Base-by-base conservation (phyloP, 2,888 invertebrate species). In the Phoenoteleia sp. region DNA sequence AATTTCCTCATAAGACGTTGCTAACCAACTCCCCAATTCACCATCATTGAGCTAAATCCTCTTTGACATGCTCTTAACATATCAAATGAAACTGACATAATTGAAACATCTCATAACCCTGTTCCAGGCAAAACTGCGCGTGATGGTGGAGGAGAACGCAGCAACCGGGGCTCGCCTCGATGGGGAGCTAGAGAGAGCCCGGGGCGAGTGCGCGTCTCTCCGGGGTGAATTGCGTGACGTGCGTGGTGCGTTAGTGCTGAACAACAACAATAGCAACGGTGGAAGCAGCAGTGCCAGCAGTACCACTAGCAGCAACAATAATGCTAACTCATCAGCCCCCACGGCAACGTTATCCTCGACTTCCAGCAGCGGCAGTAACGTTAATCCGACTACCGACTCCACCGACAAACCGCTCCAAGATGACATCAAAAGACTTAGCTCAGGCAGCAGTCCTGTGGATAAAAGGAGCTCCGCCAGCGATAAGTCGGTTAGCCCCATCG, bases 111-210 rank as follows among this genome's bases (percentile, higher is more conserved):
- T 42, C 13, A 72, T 64, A 19, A 42, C 75, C 36, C 21, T 42
- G 36, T 84, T 90, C 17, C 94, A 97, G 96, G 96, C 96, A 94
- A 97, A 97, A 95, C 96, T 97, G 94, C 96, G 97, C 95, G 97
- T 97, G 95, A 97, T 97, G 97, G 97, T 97, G 93, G 97, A 97
- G 94, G 97, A 98, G 95, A 97, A 97, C 95, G 94, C 94, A 91
- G 94, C 94, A 84, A 94, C 94, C 84, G 93, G 94, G 81, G 92
- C 93, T 88, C 94, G 95, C 89, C 95, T 95, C 77, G 95, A 95
- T 92, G 85, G 85, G 66, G 96, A 96, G 93, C 95, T 96, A 90
- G 96, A 96, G 88, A 95, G 95, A 74, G 94, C 96, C 62, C 95
- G 96, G 87, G 95, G 96, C 87, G 96, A 96, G 91, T 95, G 95